Conservation (phyloP, 2,797 vertebrate species). For the Centroberyx gerrardi region DNA sequence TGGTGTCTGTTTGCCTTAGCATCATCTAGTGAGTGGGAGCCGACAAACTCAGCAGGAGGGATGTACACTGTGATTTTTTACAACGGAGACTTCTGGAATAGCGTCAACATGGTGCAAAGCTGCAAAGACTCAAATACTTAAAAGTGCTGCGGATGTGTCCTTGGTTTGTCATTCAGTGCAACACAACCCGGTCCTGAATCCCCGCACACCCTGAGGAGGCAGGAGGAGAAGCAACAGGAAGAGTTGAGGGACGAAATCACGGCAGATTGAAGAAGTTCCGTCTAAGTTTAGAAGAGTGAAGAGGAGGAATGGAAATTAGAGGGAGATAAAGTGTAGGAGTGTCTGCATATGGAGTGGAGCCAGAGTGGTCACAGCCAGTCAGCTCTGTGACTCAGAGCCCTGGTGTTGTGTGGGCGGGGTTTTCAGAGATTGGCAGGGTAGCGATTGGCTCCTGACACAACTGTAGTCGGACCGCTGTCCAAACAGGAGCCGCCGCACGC, state of each 20-base stretch:
- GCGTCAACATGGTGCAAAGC: conserved; percentile 25
- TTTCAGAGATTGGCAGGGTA: conserved; percentile 54
- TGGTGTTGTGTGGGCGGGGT: conserved; percentile 63
- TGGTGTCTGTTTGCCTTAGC: conserved; percentile 50
- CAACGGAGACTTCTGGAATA: conserved; percentile 17
- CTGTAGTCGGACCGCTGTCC: conserved; percentile 48
- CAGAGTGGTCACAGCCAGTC: conserved; percentile 63
- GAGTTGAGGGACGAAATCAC: conserved; percentile 46
- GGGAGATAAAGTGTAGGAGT: conserved; percentile 66
- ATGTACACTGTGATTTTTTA: not conserved
- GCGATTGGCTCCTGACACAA: conserved; percentile 59
- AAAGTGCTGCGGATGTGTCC: conserved; percentile 58
- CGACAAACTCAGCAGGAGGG: conserved; percentile 18
- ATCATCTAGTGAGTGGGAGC: conserved; percentile 42
- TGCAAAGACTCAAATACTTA: conserved; percentile 36
- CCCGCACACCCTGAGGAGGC: conserved; percentile 43
- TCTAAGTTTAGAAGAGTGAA: conserved; percentile 76
- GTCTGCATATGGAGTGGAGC: conserved; percentile 67
- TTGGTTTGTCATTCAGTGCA: conserved; percentile 70
- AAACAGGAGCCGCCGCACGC: conserved; percentile 34
- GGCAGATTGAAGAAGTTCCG: conserved; percentile 59
- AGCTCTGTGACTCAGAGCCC: conserved; percentile 61
- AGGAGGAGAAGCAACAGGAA: conserved; percentile 53
- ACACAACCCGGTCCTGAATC: conserved; percentile 26
- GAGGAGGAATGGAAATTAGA: conserved; percentile 70